Percentiles rank a stretch among this genome's conserved stretches.
Conservation (phyloP, 53 echinoderm and acorn worm species). For the Astropecten irregularis region DNA sequence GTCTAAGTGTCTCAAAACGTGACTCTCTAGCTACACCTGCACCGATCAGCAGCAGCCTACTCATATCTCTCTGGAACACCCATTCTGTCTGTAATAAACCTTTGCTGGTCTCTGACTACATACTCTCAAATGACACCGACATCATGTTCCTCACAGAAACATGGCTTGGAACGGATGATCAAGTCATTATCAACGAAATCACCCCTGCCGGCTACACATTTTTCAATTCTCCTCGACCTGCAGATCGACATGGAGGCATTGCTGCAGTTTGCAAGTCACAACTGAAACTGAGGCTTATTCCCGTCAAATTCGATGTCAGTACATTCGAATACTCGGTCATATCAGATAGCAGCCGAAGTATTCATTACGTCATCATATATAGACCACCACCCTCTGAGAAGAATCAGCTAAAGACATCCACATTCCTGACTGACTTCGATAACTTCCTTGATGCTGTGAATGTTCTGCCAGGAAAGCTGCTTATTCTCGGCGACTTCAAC, state of each 20-base stretch:
- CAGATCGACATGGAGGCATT: slow-evolving; percentile 17
- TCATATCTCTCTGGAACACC: slow-evolving; percentile 6
- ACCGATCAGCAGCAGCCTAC: background rate
- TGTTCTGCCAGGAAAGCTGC: background rate
- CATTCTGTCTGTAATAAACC: slow-evolving; percentile 15
- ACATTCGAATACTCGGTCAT: slow-evolving; percentile 15
- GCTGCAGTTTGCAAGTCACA: background rate
- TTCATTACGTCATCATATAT: background rate
- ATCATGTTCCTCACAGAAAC: slow-evolving; percentile 29
- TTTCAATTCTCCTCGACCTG: slow-evolving; percentile 11
- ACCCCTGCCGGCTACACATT: slow-evolving; percentile 17
- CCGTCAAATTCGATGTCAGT: background rate
- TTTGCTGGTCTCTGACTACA: slow-evolving; percentile 3
- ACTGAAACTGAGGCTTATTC: background rate
- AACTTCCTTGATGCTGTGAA: background rate
- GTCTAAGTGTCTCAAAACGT: too few relatives aligned
- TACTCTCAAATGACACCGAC: background rate
- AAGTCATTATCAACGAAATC: background rate
- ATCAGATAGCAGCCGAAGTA: background rate
- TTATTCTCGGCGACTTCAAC: slow-evolving; percentile 15
- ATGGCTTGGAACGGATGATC: slow-evolving; percentile 21
- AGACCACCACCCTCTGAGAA: slow-evolving; percentile 7
- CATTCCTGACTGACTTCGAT: slow-evolving; percentile 7
- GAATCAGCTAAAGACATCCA: background rate
- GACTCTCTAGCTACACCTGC: too few relatives aligned